Conservation (phyloP, 1,140 invertebrate species). For the Aphelinus atriplicis region DNA sequence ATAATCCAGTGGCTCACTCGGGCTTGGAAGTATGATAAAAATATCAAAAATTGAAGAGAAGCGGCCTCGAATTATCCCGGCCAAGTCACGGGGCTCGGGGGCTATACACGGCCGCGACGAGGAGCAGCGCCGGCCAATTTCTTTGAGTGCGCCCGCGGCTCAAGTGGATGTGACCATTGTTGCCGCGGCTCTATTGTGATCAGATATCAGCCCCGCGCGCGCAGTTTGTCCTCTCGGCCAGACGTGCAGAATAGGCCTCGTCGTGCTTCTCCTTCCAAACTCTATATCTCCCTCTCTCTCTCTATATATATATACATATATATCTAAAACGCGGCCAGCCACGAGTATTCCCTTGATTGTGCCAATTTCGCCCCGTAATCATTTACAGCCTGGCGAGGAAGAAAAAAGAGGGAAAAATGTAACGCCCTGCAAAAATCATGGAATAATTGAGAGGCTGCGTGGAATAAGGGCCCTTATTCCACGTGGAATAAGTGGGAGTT, state of each 20-base stretch:
- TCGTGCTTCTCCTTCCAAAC: not conserved
- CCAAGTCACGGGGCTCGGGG: slow-evolving; percentile 42
- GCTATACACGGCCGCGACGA: not conserved
- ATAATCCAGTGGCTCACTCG: too few species aligned
- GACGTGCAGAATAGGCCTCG: slow-evolving; percentile 45
- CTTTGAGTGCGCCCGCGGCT: slow-evolving; percentile 55
- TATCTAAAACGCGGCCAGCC: too few species aligned
- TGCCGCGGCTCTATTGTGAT: slow-evolving; percentile 54
- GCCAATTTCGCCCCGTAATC: too few species aligned
- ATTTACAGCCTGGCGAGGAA: too few species aligned
- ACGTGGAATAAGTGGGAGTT: too few species aligned
- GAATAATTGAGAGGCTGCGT: too few species aligned
- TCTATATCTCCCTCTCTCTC: too few species aligned
- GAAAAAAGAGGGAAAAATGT: too few species aligned
- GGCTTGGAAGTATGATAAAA: slow-evolving; percentile 23
- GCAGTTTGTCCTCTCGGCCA: slow-evolving; percentile 49
- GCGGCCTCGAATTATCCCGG: slow-evolving; percentile 52
- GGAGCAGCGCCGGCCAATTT: slow-evolving; percentile 56
- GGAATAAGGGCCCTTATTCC: too few species aligned
- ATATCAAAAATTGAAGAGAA: slow-evolving; percentile 33
- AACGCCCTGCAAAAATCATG: too few species aligned
- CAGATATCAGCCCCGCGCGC: slow-evolving; percentile 49
- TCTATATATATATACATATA: too few species aligned
- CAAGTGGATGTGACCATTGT: slow-evolving; percentile 48
- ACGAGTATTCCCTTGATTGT: too few species aligned